These are phyloP conservation scores for Neodon shergylaensis DNA, from an alignment of 2,113 vertebrate genomes.

Conservation along the genomic window DNA sequence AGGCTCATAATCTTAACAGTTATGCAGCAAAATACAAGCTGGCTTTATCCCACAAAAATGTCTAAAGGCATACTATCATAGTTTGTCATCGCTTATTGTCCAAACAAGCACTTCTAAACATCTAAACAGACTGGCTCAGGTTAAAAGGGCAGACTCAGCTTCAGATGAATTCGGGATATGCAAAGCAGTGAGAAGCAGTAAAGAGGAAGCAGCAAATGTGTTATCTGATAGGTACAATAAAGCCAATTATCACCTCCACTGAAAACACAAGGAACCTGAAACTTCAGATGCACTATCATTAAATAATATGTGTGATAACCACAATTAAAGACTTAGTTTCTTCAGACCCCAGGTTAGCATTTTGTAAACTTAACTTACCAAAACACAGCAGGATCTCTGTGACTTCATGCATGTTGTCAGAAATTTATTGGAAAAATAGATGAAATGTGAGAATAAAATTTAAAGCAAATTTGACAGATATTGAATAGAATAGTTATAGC, in stretches of 20 bases:
- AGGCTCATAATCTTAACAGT: neutral
- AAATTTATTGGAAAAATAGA: conserved; percentile 67
- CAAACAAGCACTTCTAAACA: conserved; percentile 34
- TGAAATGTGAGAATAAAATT: conserved; percentile 67
- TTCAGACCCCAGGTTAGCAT: conserved; percentile 33
- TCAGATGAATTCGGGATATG: neutral
- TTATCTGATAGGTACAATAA: neutral
- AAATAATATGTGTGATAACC: conserved; percentile 60
- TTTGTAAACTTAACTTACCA: conserved; percentile 68
- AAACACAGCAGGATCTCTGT: neutral
- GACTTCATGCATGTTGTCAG: conserved; percentile 65
- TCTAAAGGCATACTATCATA: neutral
- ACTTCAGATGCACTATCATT: neutral
- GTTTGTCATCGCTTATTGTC: neutral
- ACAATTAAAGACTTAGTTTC: conserved; percentile 57
- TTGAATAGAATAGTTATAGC: conserved; percentile 45
- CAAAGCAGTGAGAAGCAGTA: conserved; percentile 35
- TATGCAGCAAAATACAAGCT: neutral
- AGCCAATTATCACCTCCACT: conserved; percentile 62
- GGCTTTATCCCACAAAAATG: neutral
- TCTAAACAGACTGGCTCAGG: neutral
- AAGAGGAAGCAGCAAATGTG: neutral
- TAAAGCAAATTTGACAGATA: conserved; percentile 62
- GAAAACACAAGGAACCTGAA: conserved; percentile 30
- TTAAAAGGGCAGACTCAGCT: neutral